Base-by-base conservation (phyloP, 2,888 invertebrate genomes). In the Choristoneura rosaceana region DNA sequence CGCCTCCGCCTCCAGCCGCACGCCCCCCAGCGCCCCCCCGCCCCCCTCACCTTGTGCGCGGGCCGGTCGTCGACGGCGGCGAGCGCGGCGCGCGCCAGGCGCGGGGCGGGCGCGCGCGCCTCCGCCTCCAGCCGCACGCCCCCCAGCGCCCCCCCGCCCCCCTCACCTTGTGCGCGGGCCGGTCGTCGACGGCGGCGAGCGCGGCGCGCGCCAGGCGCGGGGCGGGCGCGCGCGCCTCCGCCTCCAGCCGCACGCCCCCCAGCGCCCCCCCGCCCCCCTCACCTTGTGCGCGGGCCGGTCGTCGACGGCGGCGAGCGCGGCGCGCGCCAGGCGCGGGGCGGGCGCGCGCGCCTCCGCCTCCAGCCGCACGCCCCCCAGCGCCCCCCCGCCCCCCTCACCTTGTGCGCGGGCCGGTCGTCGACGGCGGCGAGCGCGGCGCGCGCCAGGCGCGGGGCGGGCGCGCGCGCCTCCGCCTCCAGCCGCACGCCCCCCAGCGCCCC, bases 101-200 rank as follows among this genome's bases (percentile, higher is more conserved):
- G 79, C 67, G 80, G 80, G 38, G 41, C 65, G 64, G 17, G 43
- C 73, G 60, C 38, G 71, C 70, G 3, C 68, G 75, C 78, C 74
- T 33, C 85, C 70, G 70, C 83, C 74, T 59, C 82, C 79, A 81
- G 74, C 60, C 79, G 79, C 75, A 80, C n/a, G n/a, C n/a, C n/a
- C n/a, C n/a, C n/a, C n/a, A n/a, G n/a, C n/a, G n/a, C n/a, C n/a
- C n/a, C n/a, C n/a, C n/a, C n/a, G n/a, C n/a, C n/a, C n/a, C n/a
- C n/a, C n/a, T n/a, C n/a, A n/a, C n/a, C n/a, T n/a, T n/a, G n/a
- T n/a, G n/a, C 60, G n/a, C n/a, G n/a, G n/a, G n/a, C n/a, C n/a
- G n/a, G n/a, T 80, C 38, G 73, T 73, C 59, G 74, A 71, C 70
- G 80, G 60, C 60, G 38, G 60, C 60, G 10, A 61, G 41, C 69